Evolutionary conservation across 2,888 invertebrate genomes (phyloP).

Genomic region (Augochlorella aurata): DNA sequence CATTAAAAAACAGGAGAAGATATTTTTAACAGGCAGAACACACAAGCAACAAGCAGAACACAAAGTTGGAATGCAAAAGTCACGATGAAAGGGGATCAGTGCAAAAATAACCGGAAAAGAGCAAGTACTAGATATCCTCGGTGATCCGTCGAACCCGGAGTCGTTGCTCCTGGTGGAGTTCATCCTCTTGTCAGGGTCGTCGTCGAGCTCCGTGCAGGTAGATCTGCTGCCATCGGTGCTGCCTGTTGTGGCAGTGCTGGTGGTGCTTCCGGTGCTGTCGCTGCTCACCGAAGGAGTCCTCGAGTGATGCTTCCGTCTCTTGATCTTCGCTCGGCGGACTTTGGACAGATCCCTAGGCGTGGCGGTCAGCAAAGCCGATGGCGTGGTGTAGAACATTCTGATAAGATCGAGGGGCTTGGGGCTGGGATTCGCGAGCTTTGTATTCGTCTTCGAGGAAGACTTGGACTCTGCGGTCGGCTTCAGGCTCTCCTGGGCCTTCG

Average conservation of each 20-base stretch:
- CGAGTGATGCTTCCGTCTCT: slow-evolving; percentile 76
- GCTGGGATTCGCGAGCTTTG: slow-evolving; percentile 68
- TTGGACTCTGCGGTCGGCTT: slow-evolving; percentile 59
- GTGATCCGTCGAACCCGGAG: slow-evolving; percentile 88
- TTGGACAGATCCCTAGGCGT: slow-evolving; percentile 79
- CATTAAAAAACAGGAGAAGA: not conserved
- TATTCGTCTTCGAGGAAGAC: slow-evolving; percentile 63
- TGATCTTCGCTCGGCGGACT: slow-evolving; percentile 77
- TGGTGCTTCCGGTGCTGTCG: slow-evolving; percentile 78
- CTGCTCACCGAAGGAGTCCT: slow-evolving; percentile 77
- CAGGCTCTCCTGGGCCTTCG: slow-evolving; percentile 51
- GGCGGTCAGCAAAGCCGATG: slow-evolving; percentile 77
- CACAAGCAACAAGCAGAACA: not conserved
- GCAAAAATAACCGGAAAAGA: slow-evolving; percentile 32
- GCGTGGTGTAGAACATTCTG: slow-evolving; percentile 80
- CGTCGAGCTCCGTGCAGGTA: slow-evolving; percentile 81
- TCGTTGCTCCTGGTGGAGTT: slow-evolving; percentile 91
- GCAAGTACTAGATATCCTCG: slow-evolving; percentile 80
- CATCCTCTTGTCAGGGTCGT: slow-evolving; percentile 84
- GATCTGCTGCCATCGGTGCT: slow-evolving; percentile 76
- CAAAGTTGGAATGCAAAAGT: too few species aligned
- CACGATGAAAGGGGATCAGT: too few species aligned
- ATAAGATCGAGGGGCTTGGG: slow-evolving; percentile 77
- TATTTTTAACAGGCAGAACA: not conserved
- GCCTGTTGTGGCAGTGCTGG: slow-evolving; percentile 73